Conservation (phyloP, 2,113 vertebrate genomes). For the Periophthalmodon schlosseri region DNA sequence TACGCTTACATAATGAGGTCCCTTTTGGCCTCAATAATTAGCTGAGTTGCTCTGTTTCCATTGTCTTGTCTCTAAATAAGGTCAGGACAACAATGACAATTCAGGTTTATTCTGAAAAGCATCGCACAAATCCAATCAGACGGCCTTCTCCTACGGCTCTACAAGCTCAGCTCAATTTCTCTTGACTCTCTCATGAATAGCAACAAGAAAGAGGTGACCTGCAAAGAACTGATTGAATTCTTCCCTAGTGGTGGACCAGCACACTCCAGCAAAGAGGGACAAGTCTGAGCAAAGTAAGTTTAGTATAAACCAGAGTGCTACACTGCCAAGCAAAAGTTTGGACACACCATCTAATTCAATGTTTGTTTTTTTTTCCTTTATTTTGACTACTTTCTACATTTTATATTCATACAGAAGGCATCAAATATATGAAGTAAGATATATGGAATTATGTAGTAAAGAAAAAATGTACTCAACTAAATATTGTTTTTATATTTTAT, state of each 20-base stretch:
- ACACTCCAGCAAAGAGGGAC: conserved; percentile 1
- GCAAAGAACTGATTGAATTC: conserved; percentile 22
- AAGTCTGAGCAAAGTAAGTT: conserved; percentile 10
- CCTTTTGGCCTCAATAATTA: conserved; percentile 64
- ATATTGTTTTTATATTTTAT: no score
- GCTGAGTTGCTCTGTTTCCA: conserved; percentile 54
- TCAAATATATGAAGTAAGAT: no score
- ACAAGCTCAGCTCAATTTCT: conserved; percentile 1
- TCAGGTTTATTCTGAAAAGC: conserved; percentile 50
- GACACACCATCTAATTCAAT: no score
- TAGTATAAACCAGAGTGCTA: neutral
- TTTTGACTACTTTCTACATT: no score
- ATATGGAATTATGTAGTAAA: no score
- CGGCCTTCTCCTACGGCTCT: neutral
- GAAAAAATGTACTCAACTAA: no score
- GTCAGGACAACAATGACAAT: conserved; percentile 67
- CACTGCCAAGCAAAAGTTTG: no score
- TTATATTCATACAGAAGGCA: no score
- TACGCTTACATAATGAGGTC: conserved; percentile 63
- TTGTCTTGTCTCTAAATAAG: conserved; percentile 51
- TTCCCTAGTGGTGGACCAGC: conserved; percentile 4
- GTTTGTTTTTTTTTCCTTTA: no score
- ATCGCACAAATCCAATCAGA: conserved; percentile 20
- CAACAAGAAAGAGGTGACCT: conserved; percentile 11
- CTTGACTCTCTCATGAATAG: conserved; percentile 25